Evolutionary conservation across 2,797 vertebrate genomes (phyloP).

Genomic region (Sebastes nivosus): DNA sequence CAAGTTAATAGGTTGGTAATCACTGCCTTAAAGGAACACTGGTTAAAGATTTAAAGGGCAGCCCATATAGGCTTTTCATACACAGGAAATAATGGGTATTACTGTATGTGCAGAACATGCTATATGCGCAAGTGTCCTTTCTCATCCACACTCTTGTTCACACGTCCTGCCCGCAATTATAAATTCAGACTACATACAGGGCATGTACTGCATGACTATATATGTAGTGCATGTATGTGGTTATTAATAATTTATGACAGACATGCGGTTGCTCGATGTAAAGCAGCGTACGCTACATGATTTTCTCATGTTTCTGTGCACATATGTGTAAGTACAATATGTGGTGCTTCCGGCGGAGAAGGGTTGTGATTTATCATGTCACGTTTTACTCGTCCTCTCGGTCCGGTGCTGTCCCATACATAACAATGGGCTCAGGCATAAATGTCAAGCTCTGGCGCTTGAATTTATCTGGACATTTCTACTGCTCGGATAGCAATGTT

Average conservation of each 20-base stretch:
- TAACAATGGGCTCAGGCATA: conserved; percentile 5
- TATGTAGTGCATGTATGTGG: neutral
- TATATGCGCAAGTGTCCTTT: conserved; percentile 9
- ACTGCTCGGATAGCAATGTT: neutral
- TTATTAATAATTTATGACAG: conserved; percentile 52
- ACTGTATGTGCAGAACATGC: conserved; percentile 19
- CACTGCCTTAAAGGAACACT: conserved; percentile 8
- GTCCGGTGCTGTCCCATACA: neutral
- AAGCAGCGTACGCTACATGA: conserved; percentile 1
- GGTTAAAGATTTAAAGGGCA: conserved; percentile 63
- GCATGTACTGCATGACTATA: neutral
- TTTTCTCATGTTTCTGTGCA: conserved; percentile 17
- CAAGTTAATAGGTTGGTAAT: neutral
- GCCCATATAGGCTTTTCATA: conserved; percentile 9
- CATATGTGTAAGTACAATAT: neutral
- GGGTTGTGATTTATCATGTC: conserved; percentile 30
- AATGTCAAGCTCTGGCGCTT: conserved; percentile 6
- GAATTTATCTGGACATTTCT: neutral
- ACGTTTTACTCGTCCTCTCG: neutral
- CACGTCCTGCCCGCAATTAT: conserved; percentile 41
- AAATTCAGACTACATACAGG: conserved; percentile 32
- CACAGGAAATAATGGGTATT: neutral
- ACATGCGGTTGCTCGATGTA: conserved; percentile 1
- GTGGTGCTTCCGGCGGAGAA: neutral
- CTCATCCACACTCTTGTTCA: conserved; percentile 40